phyloP scores from a whole-genome alignment of 2,888 invertebrate species.

The Drosophila robusta region DNA sequence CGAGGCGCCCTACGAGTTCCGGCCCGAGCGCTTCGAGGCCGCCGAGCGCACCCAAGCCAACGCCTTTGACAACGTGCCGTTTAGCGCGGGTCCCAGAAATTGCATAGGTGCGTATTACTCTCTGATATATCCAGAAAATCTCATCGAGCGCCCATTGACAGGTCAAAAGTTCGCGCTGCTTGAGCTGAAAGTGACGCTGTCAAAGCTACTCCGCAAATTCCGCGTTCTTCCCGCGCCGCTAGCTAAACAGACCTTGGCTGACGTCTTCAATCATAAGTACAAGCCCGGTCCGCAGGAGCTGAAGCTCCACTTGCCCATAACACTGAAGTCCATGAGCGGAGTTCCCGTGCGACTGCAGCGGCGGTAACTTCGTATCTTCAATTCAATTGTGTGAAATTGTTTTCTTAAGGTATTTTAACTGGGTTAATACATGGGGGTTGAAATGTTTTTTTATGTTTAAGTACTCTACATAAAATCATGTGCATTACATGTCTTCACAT shows the following conservation, averaged over 20 bases:
- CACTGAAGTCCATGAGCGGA: slow-evolving; percentile 53
- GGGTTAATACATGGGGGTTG: neutral
- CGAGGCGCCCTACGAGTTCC: slow-evolving; percentile 71
- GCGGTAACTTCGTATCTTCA: slow-evolving; percentile 9
- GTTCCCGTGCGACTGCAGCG: slow-evolving; percentile 43
- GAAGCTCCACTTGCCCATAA: slow-evolving; percentile 42
- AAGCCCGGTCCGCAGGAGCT: slow-evolving; percentile 48
- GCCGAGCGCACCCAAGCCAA: slow-evolving; percentile 53
- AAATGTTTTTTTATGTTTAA: too few relatives aligned
- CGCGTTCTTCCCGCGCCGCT: slow-evolving; percentile 83
- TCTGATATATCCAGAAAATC: neutral
- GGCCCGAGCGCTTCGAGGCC: slow-evolving; percentile 85
- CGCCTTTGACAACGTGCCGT: slow-evolving; percentile 87
- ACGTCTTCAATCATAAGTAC: slow-evolving; percentile 35
- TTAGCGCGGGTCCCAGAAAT: slow-evolving; percentile 88
- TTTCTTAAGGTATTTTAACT: neutral
- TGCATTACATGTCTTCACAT: too few relatives aligned
- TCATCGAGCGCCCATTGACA: slow-evolving; percentile 8
- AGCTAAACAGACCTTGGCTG: slow-evolving; percentile 79
- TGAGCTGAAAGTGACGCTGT: slow-evolving; percentile 86
- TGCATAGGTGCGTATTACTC: slow-evolving; percentile 68
- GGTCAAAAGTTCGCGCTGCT: slow-evolving; percentile 86
- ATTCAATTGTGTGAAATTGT: neutral
- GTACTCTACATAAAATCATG: too few relatives aligned
- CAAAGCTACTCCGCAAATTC: slow-evolving; percentile 86